These are phyloP conservation scores for Melanophora roralis DNA, from an alignment of 2,888 invertebrate genomes.

Conservation along the genomic window DNA sequence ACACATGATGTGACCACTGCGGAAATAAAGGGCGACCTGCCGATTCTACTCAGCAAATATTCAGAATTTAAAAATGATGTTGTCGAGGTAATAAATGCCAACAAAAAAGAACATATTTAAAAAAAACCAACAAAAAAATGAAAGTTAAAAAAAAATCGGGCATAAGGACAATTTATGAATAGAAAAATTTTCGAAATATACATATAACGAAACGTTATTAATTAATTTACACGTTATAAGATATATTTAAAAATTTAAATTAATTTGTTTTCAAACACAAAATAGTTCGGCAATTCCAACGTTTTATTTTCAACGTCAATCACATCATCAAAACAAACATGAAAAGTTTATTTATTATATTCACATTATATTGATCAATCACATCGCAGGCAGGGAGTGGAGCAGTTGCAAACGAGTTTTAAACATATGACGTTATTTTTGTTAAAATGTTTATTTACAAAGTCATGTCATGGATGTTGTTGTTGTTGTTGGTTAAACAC, in stretches of 20 bases:
- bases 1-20: slow-evolving; percentile 96
- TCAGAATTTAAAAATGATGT: not conserved
- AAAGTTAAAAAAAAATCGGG: not conserved
- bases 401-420: not conserved
- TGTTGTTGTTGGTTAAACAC: slow-evolving; percentile 30
- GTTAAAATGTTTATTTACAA: slow-evolving; percentile 54
- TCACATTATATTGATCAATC: slow-evolving; percentile 8
- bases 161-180: too few relatives aligned
- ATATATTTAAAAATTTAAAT: not conserved
- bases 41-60: slow-evolving; percentile 70
- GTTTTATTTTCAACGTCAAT: not conserved
- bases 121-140: slow-evolving; percentile 5
- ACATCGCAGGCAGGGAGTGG: slow-evolving; percentile 1
- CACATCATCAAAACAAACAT: slow-evolving; percentile 3
- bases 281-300: not conserved
- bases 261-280: not conserved
- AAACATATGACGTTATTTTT: slow-evolving; percentile 41
- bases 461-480: slow-evolving; percentile 20
- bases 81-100: not conserved
- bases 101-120: not conserved
- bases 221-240: too few relatives aligned
- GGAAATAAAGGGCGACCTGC: slow-evolving; percentile 88
- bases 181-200: too few relatives aligned
- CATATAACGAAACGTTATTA: too few relatives aligned
- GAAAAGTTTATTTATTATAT: not conserved